Evolutionary conservation across 2,797 vertebrate species (phyloP).

Genomic region (Fringilla coelebs): DNA sequence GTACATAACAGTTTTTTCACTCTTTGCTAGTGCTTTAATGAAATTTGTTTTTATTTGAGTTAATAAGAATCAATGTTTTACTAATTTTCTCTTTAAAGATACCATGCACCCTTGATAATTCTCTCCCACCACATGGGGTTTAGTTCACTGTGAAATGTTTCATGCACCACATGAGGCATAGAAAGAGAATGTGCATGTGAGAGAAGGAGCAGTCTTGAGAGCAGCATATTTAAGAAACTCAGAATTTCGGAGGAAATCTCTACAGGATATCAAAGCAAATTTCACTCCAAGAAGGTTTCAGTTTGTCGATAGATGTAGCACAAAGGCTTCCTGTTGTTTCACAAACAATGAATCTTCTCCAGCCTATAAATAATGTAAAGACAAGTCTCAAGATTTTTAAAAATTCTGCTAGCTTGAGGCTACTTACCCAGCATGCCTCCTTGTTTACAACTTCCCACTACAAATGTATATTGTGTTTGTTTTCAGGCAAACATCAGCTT

Average conservation of each 20-base stretch:
- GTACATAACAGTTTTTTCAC: not conserved
- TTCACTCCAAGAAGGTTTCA: constrained; percentile 21
- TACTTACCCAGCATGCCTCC: constrained; percentile 58
- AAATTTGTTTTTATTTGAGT: constrained; percentile 17
- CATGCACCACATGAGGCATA: rapidly evolving
- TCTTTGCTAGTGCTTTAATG: not conserved
- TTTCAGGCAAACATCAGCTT: constrained; percentile 46
- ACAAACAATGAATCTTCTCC: constrained; percentile 58
- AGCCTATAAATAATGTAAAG: constrained; percentile 64
- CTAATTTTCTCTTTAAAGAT: constrained; percentile 38
- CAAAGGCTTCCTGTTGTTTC: constrained; percentile 45
- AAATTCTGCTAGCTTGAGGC: constrained; percentile 60
- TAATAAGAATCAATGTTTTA: constrained; percentile 22
- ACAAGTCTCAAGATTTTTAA: constrained; percentile 25
- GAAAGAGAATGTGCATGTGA: not conserved
- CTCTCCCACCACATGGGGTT: not conserved
- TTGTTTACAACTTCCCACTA: constrained; percentile 65
- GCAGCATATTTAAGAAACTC: not conserved
- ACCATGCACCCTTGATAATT: not conserved
- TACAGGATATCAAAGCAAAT: constrained; percentile 36
- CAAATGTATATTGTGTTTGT: constrained; percentile 32
- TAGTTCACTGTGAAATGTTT: not conserved
- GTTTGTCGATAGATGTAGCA: not conserved
- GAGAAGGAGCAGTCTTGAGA: not conserved
- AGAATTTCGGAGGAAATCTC: not conserved